Percentiles rank a stretch among this genome's conserved stretches.
phyloP scores from a whole-genome alignment of 2,797 vertebrate species.

The Prionace glauca region DNA sequence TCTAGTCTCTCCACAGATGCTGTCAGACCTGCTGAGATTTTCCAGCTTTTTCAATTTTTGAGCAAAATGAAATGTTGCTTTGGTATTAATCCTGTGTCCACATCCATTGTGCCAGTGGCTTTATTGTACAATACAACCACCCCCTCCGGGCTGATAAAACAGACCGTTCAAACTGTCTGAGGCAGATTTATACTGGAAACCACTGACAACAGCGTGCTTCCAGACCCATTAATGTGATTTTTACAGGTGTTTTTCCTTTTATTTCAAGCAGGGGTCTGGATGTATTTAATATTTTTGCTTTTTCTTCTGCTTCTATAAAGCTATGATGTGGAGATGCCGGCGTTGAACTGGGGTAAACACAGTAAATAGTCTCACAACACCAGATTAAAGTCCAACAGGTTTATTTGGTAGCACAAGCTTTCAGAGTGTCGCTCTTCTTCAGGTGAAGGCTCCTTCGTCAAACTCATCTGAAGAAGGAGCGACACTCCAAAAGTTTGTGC shows the following conservation, averaged over 20 bases:
- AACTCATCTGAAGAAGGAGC: too few species aligned
- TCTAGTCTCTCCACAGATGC: too few species aligned
- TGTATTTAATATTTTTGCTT: background rate
- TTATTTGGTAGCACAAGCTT: too few species aligned
- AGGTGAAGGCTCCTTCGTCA: too few species aligned
- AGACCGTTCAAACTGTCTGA: background rate
- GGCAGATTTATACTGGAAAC: background rate
- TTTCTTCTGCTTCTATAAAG: background rate
- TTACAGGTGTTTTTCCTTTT: background rate
- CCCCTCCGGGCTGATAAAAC: background rate
- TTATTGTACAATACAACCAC: background rate
- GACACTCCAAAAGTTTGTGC: too few species aligned
- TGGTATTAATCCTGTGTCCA: background rate
- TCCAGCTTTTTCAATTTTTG: background rate
- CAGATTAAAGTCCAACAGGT: too few species aligned
- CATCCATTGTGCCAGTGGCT: background rate
- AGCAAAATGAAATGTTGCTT: background rate
- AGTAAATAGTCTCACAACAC: too few species aligned
- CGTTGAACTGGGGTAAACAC: too few species aligned
- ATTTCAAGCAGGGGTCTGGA: background rate
- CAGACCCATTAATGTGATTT: background rate
- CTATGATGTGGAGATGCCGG: background rate
- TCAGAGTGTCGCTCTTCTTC: too few species aligned
- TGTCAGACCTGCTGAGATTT: too few species aligned
- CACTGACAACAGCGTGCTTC: background rate